Evolutionary conservation across 2,113 vertebrate species (phyloP), one percentile per base, ranked within the genome.

Genomic region (Myotis brandtii): DNA sequence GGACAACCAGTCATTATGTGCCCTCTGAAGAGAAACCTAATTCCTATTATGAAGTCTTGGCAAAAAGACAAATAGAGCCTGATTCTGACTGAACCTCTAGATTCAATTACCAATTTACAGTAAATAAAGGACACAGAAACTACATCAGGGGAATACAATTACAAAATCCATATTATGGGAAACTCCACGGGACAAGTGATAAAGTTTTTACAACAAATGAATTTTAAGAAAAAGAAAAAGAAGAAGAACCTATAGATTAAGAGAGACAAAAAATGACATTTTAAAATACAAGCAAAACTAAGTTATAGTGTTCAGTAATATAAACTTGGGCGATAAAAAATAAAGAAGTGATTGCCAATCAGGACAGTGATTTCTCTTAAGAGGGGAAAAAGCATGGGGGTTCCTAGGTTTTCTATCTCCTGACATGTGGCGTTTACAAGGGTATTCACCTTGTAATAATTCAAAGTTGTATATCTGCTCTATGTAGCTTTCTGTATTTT

Each of bases 81-180:
- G 32, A 73, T 84, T 90, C 73, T 82, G 30, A 87, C 46, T 86
- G 64, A 76, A 25, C 32, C 46, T 89, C 88, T 80, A 89, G 86
- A 73, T 85, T 25, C 32, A 75, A 75, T 69, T 59, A 92, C 27
- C 10, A 89, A 75, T 34, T 73, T 76, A 90, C 2, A 82, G 73
- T 18, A 86, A 90, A 91, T 76, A 52, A 9, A 91, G 30, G 5
- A 17, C 9, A 92, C 73, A 73, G 69, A 95, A 93, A 81, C 37
- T 69, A 87, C 9, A 43, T 12, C 56, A 81, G 9, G 8, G 30
- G 16, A 84, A 91, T 76, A 72, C 1, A 66, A 86, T 11, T 2
- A 25, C 91, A 95, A 89, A 92, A 92, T n/a, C 56, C 9, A 18
- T 23, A 73, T 77, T 81, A 77, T 32, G 48, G 40, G 30, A 84